A percentile compares a stretch with the other conserved stretches of the same genome.
Evolutionary conservation across 2,888 invertebrate species (phyloP).

Genomic region (Malachius bipustulatus): DNA sequence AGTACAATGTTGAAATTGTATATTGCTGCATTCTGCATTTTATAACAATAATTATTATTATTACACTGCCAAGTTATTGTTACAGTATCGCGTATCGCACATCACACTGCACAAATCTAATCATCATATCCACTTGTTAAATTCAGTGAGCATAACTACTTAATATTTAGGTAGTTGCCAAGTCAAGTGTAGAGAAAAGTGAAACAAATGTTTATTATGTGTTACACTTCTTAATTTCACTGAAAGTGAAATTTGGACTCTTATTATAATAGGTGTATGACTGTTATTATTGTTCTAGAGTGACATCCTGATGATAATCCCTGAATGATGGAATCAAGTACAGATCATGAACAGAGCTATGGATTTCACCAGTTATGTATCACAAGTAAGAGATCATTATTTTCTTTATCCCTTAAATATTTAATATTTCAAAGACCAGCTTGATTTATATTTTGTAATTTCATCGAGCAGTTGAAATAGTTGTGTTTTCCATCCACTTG

Average conservation of each 20-base stretch:
- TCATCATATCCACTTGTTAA: too few species aligned
- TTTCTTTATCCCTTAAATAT: neutral
- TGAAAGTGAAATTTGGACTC: neutral
- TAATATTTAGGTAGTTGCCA: too few species aligned
- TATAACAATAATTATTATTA: too few species aligned
- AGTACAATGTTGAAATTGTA: too few species aligned
- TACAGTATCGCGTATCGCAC: too few species aligned
- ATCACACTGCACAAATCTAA: too few species aligned
- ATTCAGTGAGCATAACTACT: constrained; percentile 2
- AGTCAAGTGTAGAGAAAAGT: constrained; percentile 2
- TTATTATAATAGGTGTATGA: neutral
- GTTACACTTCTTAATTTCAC: neutral
- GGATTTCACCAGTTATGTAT: constrained; percentile 1
- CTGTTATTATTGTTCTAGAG: neutral
- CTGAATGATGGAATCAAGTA: constrained; percentile 1
- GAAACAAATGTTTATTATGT: neutral
- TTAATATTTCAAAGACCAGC: too few species aligned
- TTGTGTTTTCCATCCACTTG: too few species aligned
- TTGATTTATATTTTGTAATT: too few species aligned
- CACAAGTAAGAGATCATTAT: neutral
- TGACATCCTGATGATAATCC: neutral
- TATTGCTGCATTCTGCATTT: too few species aligned
- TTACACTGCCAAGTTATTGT: too few species aligned
- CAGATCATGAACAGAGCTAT: neutral
- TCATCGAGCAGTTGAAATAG: too few species aligned